Evolutionary conservation across 1,140 invertebrate genomes (phyloP).

Genomic region (Meloidogyne hapla): DNA sequence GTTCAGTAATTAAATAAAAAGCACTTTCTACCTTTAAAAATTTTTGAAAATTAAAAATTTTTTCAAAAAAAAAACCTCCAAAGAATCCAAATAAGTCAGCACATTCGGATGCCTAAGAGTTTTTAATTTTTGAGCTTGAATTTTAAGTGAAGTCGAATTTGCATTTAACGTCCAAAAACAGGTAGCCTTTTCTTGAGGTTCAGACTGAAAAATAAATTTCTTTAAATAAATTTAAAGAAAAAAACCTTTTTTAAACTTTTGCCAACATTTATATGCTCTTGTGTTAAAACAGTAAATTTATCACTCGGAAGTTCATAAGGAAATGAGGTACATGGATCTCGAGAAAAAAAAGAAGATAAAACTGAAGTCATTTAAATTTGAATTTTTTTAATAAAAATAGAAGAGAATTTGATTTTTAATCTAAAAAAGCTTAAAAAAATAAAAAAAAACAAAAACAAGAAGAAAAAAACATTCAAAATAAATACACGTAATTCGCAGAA

Average conservation of each 20-base stretch:
- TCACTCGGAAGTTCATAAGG: slow-evolving; percentile 58
- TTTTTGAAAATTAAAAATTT: slow-evolving; percentile 47
- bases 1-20: slow-evolving; percentile 90
- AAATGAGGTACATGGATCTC: slow-evolving; percentile 55
- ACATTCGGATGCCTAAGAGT: slow-evolving; percentile 94
- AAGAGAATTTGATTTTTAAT: no score
- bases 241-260: slow-evolving; percentile 58
- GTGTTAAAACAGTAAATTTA: slow-evolving; percentile 31
- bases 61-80: slow-evolving; percentile 72
- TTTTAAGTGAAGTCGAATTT: slow-evolving; percentile 48
- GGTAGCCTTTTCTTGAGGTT: slow-evolving; percentile 59
- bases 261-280: slow-evolving; percentile 51
- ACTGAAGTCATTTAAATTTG: slow-evolving; percentile 50
- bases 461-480: no score
- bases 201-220: slow-evolving; percentile 47
- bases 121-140: slow-evolving; percentile 71
- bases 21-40: slow-evolving; percentile 80
- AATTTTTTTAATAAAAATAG: no score
- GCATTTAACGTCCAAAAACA: slow-evolving; percentile 53
- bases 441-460: no score
- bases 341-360: slow-evolving; percentile 58
- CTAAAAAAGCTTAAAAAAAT: no score
- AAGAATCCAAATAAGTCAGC: slow-evolving; percentile 88
- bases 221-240: no score
- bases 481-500: no score